Base-by-base conservation (phyloP, 2,797 vertebrate species). In the Clamator glandarius region DNA sequence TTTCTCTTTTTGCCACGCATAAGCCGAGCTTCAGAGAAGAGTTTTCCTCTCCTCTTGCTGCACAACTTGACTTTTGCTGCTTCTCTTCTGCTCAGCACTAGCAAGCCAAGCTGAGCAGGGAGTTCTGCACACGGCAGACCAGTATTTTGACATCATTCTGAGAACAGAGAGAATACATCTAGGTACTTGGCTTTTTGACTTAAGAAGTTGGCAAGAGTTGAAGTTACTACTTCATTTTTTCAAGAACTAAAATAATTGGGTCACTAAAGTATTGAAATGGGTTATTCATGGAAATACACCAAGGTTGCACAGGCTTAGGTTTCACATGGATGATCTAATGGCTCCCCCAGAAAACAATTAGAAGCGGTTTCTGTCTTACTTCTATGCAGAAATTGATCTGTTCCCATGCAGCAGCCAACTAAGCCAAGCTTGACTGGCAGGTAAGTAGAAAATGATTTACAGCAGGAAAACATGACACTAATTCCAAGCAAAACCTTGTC, bases 261-360 rank as follows among this genome's bases (percentile, higher is more conserved):
- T 95, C 88, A 74, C 92, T 89, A 51, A 96, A 90, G 94, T 66
- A 76, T 59, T 92, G 90, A 84, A 90, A 87, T 3, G 0, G 44
- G 74, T 61, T 94, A 64, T 89, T 95, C 93, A 67, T 67, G 94
- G 88, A 92, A 95, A 79, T 74, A 25, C 36, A 91, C 20, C 59
- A 44, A 84, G 59, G 88, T 21, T 92, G 87, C 48, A 20, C 20
- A 35, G 90, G 50, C 62, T 85, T 50, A 67, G 29, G 73, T 82
- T 96, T 95, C 88, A 92, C 3, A 26, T 76, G 84, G 86, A 31
- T 89, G 84, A 79, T 92, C 93, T 92, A 95, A 95, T 84, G 75
- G 86, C 88, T 95, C 86, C 85, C 83, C 83, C 80, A 84, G 95
- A 95, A 96, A 96, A 96, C 93, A 96, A 96, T 94, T 95, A 96